Evolutionary conservation across 2,113 vertebrate genomes (phyloP).

Genomic region (Alces alces): DNA sequence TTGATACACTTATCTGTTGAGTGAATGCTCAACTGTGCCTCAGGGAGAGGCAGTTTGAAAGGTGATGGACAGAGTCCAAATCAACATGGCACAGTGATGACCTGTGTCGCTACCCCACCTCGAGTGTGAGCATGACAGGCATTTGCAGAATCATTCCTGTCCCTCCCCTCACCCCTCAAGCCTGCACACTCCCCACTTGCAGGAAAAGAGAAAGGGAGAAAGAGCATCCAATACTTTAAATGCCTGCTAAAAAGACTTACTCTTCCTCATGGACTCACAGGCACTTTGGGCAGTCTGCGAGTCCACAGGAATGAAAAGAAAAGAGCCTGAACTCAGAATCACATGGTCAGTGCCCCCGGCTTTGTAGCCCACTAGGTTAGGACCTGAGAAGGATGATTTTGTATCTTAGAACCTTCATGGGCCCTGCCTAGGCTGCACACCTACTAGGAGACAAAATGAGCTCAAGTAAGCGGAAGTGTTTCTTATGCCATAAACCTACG

Average conservation of each 20-base stretch:
- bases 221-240: neutral
- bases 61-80: neutral
- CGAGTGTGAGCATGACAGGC: neutral
- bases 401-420: neutral
- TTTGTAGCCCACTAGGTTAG: neutral
- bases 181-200: neutral
- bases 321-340: neutral
- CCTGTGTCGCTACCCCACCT: neutral
- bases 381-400: neutral
- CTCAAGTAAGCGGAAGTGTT: neutral
- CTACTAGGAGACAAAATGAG: neutral
- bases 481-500: neutral
- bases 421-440: too few species aligned
- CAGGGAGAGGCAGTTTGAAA: neutral
- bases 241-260: neutral
- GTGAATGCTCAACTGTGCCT: neutral
- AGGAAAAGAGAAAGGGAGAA: neutral
- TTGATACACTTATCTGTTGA: neutral
- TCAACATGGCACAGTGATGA: neutral
- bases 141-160: neutral
- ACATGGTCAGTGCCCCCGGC: neutral
- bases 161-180: neutral
- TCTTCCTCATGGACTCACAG: neutral
- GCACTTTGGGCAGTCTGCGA: neutral
- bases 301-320: neutral